Percentiles rank a stretch among this genome's conserved stretches.
phyloP scores from a whole-genome alignment of 2,797 vertebrate species.

The Mus caroli region DNA sequence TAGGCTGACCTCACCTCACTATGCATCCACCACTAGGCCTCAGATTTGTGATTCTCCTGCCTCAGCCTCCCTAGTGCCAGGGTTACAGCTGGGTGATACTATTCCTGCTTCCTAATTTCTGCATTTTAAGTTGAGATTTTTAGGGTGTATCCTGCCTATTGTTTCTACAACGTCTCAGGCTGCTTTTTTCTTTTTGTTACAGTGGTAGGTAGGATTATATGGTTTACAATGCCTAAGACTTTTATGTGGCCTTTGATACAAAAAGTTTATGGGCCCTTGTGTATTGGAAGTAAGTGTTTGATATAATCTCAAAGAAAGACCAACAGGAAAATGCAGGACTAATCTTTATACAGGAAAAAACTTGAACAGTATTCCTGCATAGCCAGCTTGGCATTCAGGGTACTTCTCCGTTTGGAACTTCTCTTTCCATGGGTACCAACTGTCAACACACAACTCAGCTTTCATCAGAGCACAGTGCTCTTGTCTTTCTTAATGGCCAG shows the following conservation, averaged over 20 bases:
- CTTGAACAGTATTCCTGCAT: not conserved
- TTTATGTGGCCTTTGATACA: conserved; percentile 29
- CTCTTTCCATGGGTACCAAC: not conserved
- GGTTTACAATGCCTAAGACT: not conserved
- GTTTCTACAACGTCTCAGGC: not conserved
- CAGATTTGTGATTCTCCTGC: not conserved
- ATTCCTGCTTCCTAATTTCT: not conserved
- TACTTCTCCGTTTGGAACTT: not conserved
- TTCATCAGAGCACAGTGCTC: not conserved
- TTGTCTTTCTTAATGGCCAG: not conserved
- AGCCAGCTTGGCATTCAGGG: not conserved
- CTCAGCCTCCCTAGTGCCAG: not conserved
- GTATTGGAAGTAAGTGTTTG: not conserved
- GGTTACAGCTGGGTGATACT: not conserved
- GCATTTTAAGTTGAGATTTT: conserved; percentile 30
- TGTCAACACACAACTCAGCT: not conserved
- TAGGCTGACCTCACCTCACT: not conserved
- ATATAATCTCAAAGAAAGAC: not conserved
- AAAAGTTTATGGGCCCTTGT: not conserved
- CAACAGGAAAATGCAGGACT: not conserved
- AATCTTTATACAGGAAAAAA: conserved; percentile 2
- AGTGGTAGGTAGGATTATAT: not conserved
- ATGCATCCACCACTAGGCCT: not conserved
- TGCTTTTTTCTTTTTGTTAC: not conserved
- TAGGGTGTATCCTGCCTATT: not conserved